Conservation (phyloP, 1,140 invertebrate species). For the Cyclargus thomasi region DNA sequence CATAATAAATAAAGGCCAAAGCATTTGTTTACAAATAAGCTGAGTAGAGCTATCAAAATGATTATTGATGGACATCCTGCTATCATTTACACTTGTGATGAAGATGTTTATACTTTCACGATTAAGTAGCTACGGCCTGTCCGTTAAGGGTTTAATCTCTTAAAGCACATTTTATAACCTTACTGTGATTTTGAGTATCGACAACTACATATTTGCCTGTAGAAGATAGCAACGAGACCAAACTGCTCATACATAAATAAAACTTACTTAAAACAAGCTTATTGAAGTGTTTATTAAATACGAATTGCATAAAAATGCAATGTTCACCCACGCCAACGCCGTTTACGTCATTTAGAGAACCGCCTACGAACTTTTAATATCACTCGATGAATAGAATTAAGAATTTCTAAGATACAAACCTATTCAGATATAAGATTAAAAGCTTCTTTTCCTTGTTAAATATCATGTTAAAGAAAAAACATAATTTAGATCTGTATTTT, state of each 20-base stretch:
- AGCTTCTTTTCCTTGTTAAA: background rate
- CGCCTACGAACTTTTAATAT: constrained; percentile 13
- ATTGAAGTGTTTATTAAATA: background rate
- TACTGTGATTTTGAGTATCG: no score
- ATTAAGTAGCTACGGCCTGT: no score
- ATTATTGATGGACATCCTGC: background rate
- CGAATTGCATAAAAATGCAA: constrained; percentile 2
- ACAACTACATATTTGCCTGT: no score
- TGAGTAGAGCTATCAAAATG: background rate
- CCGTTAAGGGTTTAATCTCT: no score
- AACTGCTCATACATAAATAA: no score
- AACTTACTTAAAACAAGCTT: background rate
- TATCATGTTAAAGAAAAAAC: no score
- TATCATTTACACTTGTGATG: background rate
- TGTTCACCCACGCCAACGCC: background rate
- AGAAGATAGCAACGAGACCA: no score
- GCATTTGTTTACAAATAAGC: background rate
- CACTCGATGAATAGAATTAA: background rate
- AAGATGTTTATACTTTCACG: background rate
- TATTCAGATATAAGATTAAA: background rate
- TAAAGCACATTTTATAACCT: no score
- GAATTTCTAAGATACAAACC: background rate
- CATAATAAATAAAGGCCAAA: no score
- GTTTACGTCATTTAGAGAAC: background rate
- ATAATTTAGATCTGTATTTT: no score